phyloP scores from a whole-genome alignment of 2,113 vertebrate species.

The Osmerus eperlanus region DNA sequence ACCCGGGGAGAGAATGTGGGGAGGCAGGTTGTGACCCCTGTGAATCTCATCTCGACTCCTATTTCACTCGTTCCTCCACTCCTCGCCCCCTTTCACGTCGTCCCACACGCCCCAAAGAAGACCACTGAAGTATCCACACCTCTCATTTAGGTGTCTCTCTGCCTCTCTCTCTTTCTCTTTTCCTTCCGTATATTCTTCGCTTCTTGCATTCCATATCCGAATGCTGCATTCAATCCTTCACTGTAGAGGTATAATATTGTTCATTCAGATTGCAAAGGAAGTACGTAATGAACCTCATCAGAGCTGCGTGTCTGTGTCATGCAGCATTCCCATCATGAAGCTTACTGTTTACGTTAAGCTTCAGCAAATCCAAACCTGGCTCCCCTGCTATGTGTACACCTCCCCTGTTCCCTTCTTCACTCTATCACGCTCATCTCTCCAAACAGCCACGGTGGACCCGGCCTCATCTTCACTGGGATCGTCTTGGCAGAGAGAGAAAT shows the following conservation, averaged over 20 bases:
- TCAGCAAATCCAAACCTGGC: constrained; percentile 25
- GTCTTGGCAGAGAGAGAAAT: constrained; percentile 64
- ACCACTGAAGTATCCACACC: neutral
- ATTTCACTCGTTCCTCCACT: constrained; percentile 14
- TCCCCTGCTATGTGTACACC: neutral
- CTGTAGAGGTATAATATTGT: too few species aligned
- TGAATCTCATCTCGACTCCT: constrained; percentile 43
- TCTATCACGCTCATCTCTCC: constrained; percentile 17
- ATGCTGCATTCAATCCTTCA: too few species aligned
- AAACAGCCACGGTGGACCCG: constrained; percentile 25
- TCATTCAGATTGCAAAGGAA: too few species aligned
- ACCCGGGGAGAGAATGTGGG: neutral
- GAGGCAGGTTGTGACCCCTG: constrained; percentile 40
- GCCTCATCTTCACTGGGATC: constrained; percentile 60
- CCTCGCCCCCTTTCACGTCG: constrained; percentile 18
- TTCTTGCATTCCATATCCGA: neutral
- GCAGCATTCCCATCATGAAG: neutral
- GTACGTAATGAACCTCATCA: too few species aligned
- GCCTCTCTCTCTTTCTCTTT: neutral
- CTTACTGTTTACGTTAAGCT: constrained; percentile 25
- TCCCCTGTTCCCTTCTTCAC: neutral
- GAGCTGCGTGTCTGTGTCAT: neutral
- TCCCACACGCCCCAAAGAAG: constrained; percentile 18
- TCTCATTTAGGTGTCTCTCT: constrained; percentile 1
- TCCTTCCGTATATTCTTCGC: neutral